Base-by-base conservation (phyloP, 2,797 vertebrate species). In the Megalops cyprinoides region DNA sequence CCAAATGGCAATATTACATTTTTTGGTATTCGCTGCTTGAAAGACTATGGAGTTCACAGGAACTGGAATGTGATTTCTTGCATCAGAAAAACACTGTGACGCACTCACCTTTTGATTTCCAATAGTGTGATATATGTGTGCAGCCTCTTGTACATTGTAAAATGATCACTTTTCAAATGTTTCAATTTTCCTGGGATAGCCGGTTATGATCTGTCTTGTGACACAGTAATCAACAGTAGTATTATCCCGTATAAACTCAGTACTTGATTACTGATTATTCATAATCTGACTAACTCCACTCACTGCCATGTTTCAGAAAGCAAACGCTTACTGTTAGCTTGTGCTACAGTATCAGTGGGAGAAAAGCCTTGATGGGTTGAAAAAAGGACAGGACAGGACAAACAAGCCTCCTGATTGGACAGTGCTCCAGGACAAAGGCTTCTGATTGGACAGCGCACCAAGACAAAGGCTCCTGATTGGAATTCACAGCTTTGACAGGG, bases 221-320 rank as follows among this genome's bases (percentile, higher is more conserved):
- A 42, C 67, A 71, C 20, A 44, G 39, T 18, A 44, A 44, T 71
- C 67, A n/a, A 71, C 37, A 42, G 39, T 37, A 71, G 37, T 9
- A 39, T 44, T 44, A 71, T 71, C 39, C 20, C 23, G 42, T 39
- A 44, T 23, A 71, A 20, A 71, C 42, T 39, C 20, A 71, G 39
- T 7, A 71, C 18, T 71, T 44, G 67, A 71, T 71, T 44, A 71
- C 39, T n/a, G 71, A 71, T 71, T 71, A 71, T 71, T 20, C 25
- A 71, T 71, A 20, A 71, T 71, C 44, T 71, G 20, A 71, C 37
- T 42, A 18, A 71, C 39, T 39, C 62, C 44, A 71, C 37, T 39
- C 67, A 67, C 18, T 71, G 14, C 42, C 42, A 71, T 71, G 67
- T 18, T 44, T 71, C 37, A 15, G 62, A 34, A 18, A 65, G 14